Evolutionary conservation across 2,888 invertebrate species (phyloP).

Genomic region (Stenchaetothrips biformis): DNA sequence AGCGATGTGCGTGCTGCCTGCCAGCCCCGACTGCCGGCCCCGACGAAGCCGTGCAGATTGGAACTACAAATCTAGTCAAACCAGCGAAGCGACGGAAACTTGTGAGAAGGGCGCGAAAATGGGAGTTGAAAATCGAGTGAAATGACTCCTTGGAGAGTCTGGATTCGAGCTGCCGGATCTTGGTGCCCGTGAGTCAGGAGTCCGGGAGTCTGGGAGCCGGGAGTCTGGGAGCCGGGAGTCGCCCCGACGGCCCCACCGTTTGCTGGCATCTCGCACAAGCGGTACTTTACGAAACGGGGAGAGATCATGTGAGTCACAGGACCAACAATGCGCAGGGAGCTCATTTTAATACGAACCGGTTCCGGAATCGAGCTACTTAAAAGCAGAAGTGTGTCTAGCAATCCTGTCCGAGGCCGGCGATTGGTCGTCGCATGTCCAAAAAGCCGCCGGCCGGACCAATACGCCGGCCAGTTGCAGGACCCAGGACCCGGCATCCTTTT

Average conservation of each 20-base stretch:
- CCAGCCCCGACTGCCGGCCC: no score
- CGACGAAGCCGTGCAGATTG: no score
- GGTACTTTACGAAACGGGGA: neutral
- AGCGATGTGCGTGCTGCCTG: no score
- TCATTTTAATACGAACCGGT: conserved; percentile 22
- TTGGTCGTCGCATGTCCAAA: neutral
- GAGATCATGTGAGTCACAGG: neutral
- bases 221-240: neutral
- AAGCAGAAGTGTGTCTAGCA: conserved; percentile 22
- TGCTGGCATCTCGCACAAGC: neutral
- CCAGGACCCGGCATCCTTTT: neutral
- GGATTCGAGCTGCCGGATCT: neutral
- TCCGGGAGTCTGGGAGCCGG: neutral
- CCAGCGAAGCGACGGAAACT: no score
- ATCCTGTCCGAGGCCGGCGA: neutral
- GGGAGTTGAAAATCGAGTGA: no score
- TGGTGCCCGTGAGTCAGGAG: neutral
- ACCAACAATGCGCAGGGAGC: neutral
- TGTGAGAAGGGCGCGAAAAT: no score
- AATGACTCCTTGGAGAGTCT: no score
- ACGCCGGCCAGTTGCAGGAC: no score
- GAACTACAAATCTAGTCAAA: no score
- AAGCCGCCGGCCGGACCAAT: no score
- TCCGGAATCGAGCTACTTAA: conserved; percentile 22
- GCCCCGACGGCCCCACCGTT: neutral